Evolutionary conservation across 1,140 invertebrate species (phyloP).

Genomic region (Zaprionus kolodkinae): DNA sequence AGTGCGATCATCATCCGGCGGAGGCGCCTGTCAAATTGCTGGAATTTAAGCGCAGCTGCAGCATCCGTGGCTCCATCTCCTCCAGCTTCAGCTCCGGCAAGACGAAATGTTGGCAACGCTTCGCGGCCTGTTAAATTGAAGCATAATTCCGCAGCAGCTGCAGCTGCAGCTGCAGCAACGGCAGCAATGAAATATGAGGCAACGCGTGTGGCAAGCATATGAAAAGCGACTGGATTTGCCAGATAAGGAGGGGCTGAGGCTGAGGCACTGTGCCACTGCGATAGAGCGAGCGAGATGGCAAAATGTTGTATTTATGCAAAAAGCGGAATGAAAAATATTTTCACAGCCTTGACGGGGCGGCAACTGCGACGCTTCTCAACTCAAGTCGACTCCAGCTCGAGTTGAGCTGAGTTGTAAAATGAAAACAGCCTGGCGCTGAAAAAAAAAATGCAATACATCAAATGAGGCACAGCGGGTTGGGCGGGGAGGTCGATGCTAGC

Average conservation of each 20-base stretch:
- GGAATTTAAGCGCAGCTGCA: conserved; percentile 58
- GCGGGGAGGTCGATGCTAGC: too few species aligned
- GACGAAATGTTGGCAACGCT: conserved; percentile 57
- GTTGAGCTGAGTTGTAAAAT: conserved; percentile 61
- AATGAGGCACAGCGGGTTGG: conserved; percentile 38
- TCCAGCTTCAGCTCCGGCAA: background rate
- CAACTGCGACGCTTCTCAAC: conserved; percentile 56
- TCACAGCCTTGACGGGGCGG: conserved; percentile 69
- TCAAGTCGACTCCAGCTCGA: conserved; percentile 20
- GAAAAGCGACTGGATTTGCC: conserved; percentile 61
- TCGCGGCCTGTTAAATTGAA: conserved; percentile 76
- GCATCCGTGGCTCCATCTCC: background rate
- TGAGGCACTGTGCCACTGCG: background rate
- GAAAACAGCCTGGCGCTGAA: conserved; percentile 50
- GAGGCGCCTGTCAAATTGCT: conserved; percentile 71
- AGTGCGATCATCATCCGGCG: conserved; percentile 50
- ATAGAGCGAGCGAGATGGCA: conserved; percentile 20
- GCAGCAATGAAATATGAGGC: conserved; percentile 69
- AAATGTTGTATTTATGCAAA: conserved; percentile 82
- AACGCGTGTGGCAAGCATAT: conserved; percentile 76
- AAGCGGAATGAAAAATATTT: conserved; percentile 79
- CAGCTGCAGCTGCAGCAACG: conserved; percentile 19
- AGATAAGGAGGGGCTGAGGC: conserved; percentile 26
- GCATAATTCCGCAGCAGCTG: conserved; percentile 62
- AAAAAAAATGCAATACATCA: conserved; percentile 73